Percentiles rank a stretch among this genome's conserved stretches.
phyloP scores from a whole-genome alignment of 2,888 invertebrate genomes.

The Lissonota sp. region DNA sequence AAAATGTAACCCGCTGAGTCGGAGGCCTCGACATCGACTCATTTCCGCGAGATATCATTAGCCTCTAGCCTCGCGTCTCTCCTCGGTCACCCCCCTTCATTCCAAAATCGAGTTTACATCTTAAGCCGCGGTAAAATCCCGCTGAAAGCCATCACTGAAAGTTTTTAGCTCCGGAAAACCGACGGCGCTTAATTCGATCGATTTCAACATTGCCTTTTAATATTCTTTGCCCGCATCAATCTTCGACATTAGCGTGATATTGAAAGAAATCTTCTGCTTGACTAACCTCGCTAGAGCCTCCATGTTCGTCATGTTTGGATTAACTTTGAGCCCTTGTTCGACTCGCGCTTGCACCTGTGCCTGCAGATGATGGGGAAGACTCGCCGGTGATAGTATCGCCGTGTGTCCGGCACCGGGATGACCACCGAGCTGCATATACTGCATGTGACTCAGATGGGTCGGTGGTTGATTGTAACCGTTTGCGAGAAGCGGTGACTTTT shows the following conservation, averaged over 20 bases:
- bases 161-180: slow-evolving; percentile 32
- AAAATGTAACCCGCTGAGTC: slow-evolving; percentile 80
- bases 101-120: slow-evolving; percentile 56
- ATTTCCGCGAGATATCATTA: slow-evolving; percentile 73
- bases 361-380: slow-evolving; percentile 89
- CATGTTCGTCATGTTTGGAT: slow-evolving; percentile 92
- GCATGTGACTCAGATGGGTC: slow-evolving; percentile 96
- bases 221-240: neutral
- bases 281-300: slow-evolving; percentile 94
- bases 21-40: slow-evolving; percentile 69
- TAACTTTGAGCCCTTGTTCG: slow-evolving; percentile 94
- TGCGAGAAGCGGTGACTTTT: slow-evolving; percentile 95
- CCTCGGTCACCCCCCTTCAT: slow-evolving; percentile 2
- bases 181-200: slow-evolving; percentile 34
- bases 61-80: slow-evolving; percentile 26
- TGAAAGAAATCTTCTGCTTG: neutral
- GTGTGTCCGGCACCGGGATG: slow-evolving; percentile 88
- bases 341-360: slow-evolving; percentile 90
- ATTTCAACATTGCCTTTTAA: slow-evolving; percentile 16
- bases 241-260: neutral
- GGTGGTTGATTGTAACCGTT: slow-evolving; percentile 98
- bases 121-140: slow-evolving; percentile 49
- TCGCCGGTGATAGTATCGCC: slow-evolving; percentile 95
- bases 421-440: slow-evolving; percentile 96
- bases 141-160: slow-evolving; percentile 40